Conservation (phyloP, 2,797 vertebrate genomes). For the Pyrocephalus nanus region DNA sequence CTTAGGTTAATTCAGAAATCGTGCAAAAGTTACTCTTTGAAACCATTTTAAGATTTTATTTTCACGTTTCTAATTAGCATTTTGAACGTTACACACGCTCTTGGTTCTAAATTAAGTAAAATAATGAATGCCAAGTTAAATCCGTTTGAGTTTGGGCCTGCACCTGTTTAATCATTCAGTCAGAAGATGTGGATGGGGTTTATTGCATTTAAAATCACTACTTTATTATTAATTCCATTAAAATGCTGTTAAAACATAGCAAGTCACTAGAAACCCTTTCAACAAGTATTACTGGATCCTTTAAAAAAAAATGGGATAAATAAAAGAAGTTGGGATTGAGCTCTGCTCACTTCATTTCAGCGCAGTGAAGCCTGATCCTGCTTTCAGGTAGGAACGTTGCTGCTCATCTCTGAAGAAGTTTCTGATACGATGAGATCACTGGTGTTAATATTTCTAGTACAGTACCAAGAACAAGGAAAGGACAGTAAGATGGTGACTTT, state of each 20-base stretch:
- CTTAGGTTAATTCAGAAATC: constrained; percentile 56
- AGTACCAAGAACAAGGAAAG: constrained; percentile 65
- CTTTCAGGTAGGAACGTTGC: constrained; percentile 26
- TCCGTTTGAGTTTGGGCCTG: constrained; percentile 23
- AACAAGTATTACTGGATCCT: constrained; percentile 36
- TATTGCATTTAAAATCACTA: constrained; percentile 41
- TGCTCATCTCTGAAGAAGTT: neutral
- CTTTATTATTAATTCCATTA: constrained; percentile 56
- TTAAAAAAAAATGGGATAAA: neutral
- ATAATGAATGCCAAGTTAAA: constrained; percentile 40
- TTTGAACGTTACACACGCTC: constrained; percentile 45
- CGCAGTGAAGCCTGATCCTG: neutral
- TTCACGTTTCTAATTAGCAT: constrained; percentile 42
- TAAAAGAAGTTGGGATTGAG: neutral
- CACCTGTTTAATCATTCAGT: constrained; percentile 56
- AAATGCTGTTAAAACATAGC: constrained; percentile 35
- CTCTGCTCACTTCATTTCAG: neutral
- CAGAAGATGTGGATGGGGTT: neutral
- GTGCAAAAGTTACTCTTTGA: constrained; percentile 3
- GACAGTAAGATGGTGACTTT: constrained; percentile 64
- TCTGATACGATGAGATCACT: neutral
- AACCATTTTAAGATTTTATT: constrained; percentile 52
- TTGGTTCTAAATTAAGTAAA: constrained; percentile 61
- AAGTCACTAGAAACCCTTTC: constrained; percentile 19
- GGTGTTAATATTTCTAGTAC: constrained; percentile 26